A percentile compares a stretch with the other conserved stretches of the same genome.
These are phyloP conservation scores for Gymnothorax reevesii DNA, from an alignment of 2,797 vertebrate genomes.

Conservation along the genomic window DNA sequence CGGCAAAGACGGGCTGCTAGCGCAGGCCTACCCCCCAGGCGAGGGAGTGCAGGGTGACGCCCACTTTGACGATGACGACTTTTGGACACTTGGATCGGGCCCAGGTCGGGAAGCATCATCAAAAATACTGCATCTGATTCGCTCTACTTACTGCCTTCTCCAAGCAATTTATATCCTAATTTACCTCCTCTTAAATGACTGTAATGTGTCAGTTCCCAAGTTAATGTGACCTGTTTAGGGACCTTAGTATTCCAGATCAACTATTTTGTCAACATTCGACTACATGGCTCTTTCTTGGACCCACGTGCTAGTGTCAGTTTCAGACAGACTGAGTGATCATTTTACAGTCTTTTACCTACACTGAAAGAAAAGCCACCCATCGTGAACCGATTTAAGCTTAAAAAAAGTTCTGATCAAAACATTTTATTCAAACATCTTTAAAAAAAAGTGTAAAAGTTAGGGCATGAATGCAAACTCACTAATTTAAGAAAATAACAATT, in stretches of 20 bases:
- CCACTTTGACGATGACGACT: constrained; percentile 94
- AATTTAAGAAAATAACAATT: not conserved
- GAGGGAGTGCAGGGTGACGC: constrained; percentile 86
- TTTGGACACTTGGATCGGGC: constrained; percentile 90
- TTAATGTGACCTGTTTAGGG: not conserved
- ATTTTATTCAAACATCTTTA: not conserved
- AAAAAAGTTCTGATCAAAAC: too few relatives aligned
- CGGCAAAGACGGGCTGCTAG: constrained; percentile 88
- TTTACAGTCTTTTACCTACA: too few relatives aligned
- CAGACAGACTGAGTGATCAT: not conserved
- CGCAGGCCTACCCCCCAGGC: constrained; percentile 92
- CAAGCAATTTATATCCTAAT: not conserved
- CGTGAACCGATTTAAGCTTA: too few relatives aligned
- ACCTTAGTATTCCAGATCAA: not conserved
- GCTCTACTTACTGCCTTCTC: not conserved
- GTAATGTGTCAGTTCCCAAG: not conserved
- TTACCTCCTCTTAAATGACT: not conserved
- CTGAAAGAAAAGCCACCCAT: too few relatives aligned
- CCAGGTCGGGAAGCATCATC: constrained; percentile 70
- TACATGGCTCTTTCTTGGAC: too few relatives aligned
- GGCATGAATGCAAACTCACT: not conserved
- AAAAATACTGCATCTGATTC: not conserved
- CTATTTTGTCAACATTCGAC: not conserved
- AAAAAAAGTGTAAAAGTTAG: not conserved
- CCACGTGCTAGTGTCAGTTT: not conserved